phyloP scores from a whole-genome alignment of 2,888 invertebrate species.

The Drosophila meridionalis region DNA sequence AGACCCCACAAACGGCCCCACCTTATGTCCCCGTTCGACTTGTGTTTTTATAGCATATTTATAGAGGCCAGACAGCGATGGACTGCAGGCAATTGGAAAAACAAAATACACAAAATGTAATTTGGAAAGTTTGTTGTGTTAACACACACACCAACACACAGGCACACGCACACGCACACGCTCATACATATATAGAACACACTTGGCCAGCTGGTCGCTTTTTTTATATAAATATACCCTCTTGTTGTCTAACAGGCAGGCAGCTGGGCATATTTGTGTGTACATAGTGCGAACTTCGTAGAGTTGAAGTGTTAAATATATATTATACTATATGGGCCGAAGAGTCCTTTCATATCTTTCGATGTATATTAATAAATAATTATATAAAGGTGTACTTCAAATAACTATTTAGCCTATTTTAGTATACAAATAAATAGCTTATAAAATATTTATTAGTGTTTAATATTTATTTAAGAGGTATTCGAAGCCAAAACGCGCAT shows the following conservation, averaged over 20 bases:
- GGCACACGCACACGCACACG: slow-evolving; percentile 1
- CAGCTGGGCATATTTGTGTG: background rate
- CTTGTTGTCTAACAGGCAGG: background rate
- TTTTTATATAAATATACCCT: slow-evolving; percentile 40
- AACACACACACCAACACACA: slow-evolving; percentile 38
- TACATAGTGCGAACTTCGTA: background rate
- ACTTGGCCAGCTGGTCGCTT: slow-evolving; percentile 43
- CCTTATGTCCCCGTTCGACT: slow-evolving; percentile 24
- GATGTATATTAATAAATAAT: too few species aligned
- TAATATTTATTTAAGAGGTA: too few species aligned
- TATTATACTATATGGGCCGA: too few species aligned
- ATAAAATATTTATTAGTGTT: too few species aligned
- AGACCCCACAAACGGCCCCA: background rate
- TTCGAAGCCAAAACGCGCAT: too few species aligned
- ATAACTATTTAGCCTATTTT: too few species aligned
- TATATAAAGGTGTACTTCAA: too few species aligned
- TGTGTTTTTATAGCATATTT: slow-evolving; percentile 37
- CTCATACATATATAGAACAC: slow-evolving; percentile 32
- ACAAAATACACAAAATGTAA: slow-evolving; percentile 63
- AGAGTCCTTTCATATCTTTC: too few species aligned
- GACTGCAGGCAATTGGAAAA: slow-evolving; percentile 35
- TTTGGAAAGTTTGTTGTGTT: slow-evolving; percentile 76
- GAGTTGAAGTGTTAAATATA: background rate
- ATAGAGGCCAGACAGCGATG: slow-evolving; percentile 32
- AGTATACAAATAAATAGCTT: too few species aligned